phyloP scores from a whole-genome alignment of 2,113 vertebrate genomes.

The Megaptera novaeangliae region DNA sequence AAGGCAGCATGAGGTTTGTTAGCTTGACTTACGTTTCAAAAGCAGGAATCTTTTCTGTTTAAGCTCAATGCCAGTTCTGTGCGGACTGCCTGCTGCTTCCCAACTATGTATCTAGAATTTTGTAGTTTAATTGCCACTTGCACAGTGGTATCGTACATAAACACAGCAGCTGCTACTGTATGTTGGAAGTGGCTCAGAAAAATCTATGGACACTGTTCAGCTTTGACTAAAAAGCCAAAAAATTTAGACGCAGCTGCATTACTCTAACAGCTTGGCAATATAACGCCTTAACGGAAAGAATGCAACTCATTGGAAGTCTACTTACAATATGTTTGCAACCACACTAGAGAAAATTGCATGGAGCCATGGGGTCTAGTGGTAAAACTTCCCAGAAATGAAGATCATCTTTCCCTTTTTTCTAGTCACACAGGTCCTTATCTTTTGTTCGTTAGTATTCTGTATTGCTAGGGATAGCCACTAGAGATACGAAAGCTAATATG shows the following conservation, averaged over 20 bases:
- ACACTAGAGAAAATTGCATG: slow-evolving; percentile 54
- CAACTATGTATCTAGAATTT: slow-evolving; percentile 68
- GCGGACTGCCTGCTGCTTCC: slow-evolving; percentile 70
- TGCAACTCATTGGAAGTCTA: slow-evolving; percentile 55
- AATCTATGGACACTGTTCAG: slow-evolving; percentile 73
- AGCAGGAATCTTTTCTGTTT: slow-evolving; percentile 51
- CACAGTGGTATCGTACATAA: slow-evolving; percentile 76
- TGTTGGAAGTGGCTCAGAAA: slow-evolving; percentile 74
- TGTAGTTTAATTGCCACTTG: slow-evolving; percentile 76
- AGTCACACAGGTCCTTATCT: not conserved
- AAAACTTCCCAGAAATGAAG: slow-evolving; percentile 27
- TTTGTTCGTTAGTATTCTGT: not conserved
- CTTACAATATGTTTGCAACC: slow-evolving; percentile 68
- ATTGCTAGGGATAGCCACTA: not conserved
- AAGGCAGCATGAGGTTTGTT: slow-evolving; percentile 48
- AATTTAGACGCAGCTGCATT: slow-evolving; percentile 75
- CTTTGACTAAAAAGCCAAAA: slow-evolving; percentile 74
- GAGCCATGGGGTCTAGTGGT: not conserved
- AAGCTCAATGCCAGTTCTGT: slow-evolving; percentile 61
- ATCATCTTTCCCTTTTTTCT: not conserved
- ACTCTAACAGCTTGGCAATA: slow-evolving; percentile 70
- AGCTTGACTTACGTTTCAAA: slow-evolving; percentile 54
- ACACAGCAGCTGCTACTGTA: slow-evolving; percentile 78
- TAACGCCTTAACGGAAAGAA: slow-evolving; percentile 64
- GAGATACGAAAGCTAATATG: slow-evolving; percentile 52